Evolutionary conservation across 1,140 invertebrate species (phyloP), one percentile per base, ranked within the genome.

Genomic region (Tetragonula clypearis): DNA sequence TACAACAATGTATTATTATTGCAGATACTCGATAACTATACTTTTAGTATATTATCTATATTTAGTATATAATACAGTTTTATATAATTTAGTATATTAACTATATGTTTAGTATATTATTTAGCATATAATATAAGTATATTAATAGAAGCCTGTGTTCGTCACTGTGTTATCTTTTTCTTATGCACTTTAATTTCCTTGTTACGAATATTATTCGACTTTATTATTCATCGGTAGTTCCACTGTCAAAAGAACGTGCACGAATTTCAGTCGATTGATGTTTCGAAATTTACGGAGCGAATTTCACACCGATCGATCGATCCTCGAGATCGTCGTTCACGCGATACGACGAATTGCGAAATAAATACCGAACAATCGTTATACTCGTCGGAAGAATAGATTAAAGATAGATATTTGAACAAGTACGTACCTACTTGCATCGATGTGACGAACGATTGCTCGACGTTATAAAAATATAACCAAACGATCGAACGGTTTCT

Each of bases 401-500:
- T 8, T 17, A 41, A 41, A 41, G 41, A 41, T 14, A 49, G 14
- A 60, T 60, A 41, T 41, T 80, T 23, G n/a, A 79, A 15, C 4
- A 30, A 41, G 55, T 79, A 87, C 81, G 49, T 87, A 90, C 88
- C 82, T 89, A 87, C 78, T 79, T 85, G 88, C 88, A 81, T 89
- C 26, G 62, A 86, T 68, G 74, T 72, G 80, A 62, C 14, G 23
- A 77, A 88, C 5, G 11, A 30, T 1, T 60, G 68, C 41, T 77
- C 56, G 73, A 78, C 56, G 23, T 49, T 49, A 19, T 6, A 26
- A 60, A 60, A 79, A 69, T 80, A 88, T 86, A 89, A 89, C 84
- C 84, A 83, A 86, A 58, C 41, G 79, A 69, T 79, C 82, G 79
- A 53, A 58, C 56, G 23, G 30, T 62, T 12, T 11, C 30, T 81